Conservation (phyloP, 2,888 invertebrate genomes). For the Halocaridina rubra region DNA sequence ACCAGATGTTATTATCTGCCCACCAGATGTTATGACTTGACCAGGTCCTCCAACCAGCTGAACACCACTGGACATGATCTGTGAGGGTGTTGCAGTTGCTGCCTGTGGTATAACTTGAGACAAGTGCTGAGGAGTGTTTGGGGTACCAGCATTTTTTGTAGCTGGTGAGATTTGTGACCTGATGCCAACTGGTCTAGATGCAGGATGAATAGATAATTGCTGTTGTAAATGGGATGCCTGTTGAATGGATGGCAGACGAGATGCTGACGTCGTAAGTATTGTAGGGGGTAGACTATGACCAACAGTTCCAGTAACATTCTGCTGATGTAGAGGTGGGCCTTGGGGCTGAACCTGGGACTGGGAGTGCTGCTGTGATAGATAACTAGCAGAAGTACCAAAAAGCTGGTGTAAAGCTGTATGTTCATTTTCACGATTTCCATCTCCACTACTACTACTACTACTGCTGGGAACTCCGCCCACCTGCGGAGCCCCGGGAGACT, state of each 20-base stretch:
- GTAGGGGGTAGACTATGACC: slow-evolving; percentile 29
- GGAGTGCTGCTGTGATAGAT: slow-evolving; percentile 35
- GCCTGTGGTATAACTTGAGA: slow-evolving; percentile 46
- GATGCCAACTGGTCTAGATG: slow-evolving; percentile 34
- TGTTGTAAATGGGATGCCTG: slow-evolving; percentile 34
- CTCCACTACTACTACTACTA: slow-evolving; percentile 37
- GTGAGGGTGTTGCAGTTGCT: slow-evolving; percentile 20
- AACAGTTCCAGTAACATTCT: slow-evolving; percentile 16
- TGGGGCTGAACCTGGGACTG: slow-evolving; percentile 35
- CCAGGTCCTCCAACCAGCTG: slow-evolving; percentile 50
- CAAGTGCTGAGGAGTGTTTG: slow-evolving; percentile 27
- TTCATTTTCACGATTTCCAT: slow-evolving; percentile 38
- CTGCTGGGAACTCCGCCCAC: slow-evolving; percentile 32
- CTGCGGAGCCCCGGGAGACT: slow-evolving; percentile 45
- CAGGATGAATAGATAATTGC: slow-evolving; percentile 26
- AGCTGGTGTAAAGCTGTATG: slow-evolving; percentile 47
- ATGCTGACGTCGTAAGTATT: slow-evolving; percentile 25
- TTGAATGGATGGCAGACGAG: slow-evolving; percentile 42
- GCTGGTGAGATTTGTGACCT: slow-evolving; percentile 41
- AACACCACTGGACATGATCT: slow-evolving; percentile 45
- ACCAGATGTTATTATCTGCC: slow-evolving; percentile 54
- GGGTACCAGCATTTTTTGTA: slow-evolving; percentile 30
- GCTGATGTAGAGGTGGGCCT: slow-evolving; percentile 20
- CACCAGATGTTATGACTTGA: slow-evolving; percentile 55
- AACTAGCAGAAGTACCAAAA: slow-evolving; percentile 42